These are phyloP conservation scores for Beaufortia kweichowensis DNA, from an alignment of 2,113 vertebrate genomes.

Conservation along the genomic window DNA sequence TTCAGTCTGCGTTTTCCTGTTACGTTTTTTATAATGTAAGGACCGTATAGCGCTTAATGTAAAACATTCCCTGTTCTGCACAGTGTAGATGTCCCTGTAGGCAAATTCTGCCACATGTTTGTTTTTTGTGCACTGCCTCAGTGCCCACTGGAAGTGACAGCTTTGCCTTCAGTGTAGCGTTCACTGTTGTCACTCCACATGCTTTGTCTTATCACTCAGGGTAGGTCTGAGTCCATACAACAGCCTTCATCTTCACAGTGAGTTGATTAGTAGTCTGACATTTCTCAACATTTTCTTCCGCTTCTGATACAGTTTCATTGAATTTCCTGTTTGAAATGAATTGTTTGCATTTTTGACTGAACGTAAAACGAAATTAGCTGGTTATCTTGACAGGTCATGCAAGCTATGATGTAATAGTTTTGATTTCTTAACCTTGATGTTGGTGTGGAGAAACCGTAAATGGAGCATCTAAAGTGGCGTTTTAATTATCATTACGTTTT, in stretches of 20 bases:
- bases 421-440: constrained; percentile 1
- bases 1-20: constrained; percentile 35
- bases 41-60: constrained; percentile 54
- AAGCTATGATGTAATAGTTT: constrained; percentile 60
- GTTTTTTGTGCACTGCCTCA: constrained; percentile 42
- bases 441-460: constrained; percentile 21
- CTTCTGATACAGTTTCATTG: constrained; percentile 58
- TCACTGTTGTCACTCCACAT: constrained; percentile 40
- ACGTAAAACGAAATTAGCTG: constrained; percentile 36
- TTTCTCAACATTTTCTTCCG: constrained; percentile 42
- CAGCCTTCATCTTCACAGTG: constrained; percentile 30
- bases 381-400: constrained; percentile 18
- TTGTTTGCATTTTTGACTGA: constrained; percentile 35
- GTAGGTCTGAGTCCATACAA: constrained; percentile 56
- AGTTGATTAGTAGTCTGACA: constrained; percentile 24
- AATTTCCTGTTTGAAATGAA: constrained; percentile 37
- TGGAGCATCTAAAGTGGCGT: constrained; percentile 53
- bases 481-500: background rate
- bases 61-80: constrained; percentile 72
- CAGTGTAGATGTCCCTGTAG: constrained; percentile 46
- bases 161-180: constrained; percentile 65
- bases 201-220: constrained; percentile 63
- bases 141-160: constrained; percentile 59
- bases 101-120: constrained; percentile 45
- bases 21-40: constrained; percentile 41